These are phyloP conservation scores for Actenoides hombroni DNA, from an alignment of 2,113 vertebrate genomes.

Conservation along the genomic window DNA sequence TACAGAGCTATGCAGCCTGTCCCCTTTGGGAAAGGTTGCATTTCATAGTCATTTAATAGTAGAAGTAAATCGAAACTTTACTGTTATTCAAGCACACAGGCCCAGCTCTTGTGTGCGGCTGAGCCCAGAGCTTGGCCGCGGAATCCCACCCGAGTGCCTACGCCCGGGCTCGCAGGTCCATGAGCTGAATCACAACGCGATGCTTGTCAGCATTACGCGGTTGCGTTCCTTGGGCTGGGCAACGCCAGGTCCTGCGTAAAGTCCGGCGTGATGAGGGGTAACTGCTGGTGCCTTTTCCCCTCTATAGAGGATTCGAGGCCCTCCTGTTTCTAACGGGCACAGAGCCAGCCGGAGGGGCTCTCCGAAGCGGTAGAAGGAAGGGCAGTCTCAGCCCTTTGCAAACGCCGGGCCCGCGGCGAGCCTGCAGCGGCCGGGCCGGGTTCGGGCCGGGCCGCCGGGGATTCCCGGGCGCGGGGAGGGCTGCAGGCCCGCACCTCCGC, in stretches of 20 bases:
- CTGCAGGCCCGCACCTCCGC: background rate
- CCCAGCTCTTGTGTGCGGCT: background rate
- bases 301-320: accelerated
- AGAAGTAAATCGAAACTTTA: background rate
- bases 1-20: background rate
- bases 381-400: accelerated
- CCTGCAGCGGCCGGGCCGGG: background rate
- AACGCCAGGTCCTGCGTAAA: accelerated
- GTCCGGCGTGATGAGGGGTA: accelerated
- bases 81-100: background rate
- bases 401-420: background rate
- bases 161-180: accelerated
- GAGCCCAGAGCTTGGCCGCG: accelerated
- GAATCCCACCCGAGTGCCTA: background rate
- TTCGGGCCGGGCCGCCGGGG: background rate
- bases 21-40: background rate
- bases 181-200: background rate
- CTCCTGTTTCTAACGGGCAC: accelerated
- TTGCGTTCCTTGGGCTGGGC: accelerated
- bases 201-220: accelerated
- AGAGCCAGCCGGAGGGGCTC: background rate
- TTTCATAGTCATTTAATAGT: background rate
- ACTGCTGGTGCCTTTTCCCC: accelerated
- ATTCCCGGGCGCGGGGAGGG: background rate
- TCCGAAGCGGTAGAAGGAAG: background rate